A percentile compares a stretch with the other conserved stretches of the same genome.
Conservation (phyloP, 1,140 invertebrate species). For the Drosophila oshimai region DNA sequence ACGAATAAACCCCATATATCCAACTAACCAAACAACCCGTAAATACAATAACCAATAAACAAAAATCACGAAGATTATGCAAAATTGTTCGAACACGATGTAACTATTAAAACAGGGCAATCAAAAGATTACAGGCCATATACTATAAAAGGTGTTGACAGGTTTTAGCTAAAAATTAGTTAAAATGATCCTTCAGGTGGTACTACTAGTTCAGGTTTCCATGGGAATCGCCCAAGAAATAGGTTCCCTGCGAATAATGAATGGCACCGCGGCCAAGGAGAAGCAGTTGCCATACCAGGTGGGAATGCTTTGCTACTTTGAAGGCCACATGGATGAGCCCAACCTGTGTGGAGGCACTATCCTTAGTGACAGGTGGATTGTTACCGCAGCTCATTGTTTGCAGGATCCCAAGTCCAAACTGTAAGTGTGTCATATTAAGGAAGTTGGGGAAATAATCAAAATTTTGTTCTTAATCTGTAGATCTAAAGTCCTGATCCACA, state of each 20-base stretch:
- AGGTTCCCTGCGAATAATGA: slow-evolving; percentile 48
- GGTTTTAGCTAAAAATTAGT: background rate
- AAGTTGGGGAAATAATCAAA: background rate
- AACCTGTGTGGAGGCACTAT: slow-evolving; percentile 52
- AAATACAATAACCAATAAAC: slow-evolving; percentile 51
- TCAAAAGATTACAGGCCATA: slow-evolving; percentile 11
- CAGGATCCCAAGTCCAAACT: slow-evolving; percentile 12
- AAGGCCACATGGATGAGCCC: background rate
- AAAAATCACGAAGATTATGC: slow-evolving; percentile 24
- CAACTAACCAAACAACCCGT: background rate
- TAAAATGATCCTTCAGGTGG: slow-evolving; percentile 10
- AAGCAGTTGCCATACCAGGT: slow-evolving; percentile 49
- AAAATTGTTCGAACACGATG: slow-evolving; percentile 14
- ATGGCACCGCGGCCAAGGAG: slow-evolving; percentile 19
- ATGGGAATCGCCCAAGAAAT: slow-evolving; percentile 5
- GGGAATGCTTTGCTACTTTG: slow-evolving; percentile 16
- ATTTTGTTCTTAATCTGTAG: background rate
- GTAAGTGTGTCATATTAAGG: background rate
- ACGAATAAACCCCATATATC: slow-evolving; percentile 8
- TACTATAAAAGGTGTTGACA: slow-evolving; percentile 32
- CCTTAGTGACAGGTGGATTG: slow-evolving; percentile 34
- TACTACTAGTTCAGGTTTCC: background rate
- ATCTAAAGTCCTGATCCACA: slow-evolving; percentile 1
- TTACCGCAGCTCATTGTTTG: slow-evolving; percentile 59
- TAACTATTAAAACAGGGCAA: slow-evolving; percentile 10